Base-by-base conservation (phyloP, 1,140 invertebrate genomes). In the Papilio polyxenes region DNA sequence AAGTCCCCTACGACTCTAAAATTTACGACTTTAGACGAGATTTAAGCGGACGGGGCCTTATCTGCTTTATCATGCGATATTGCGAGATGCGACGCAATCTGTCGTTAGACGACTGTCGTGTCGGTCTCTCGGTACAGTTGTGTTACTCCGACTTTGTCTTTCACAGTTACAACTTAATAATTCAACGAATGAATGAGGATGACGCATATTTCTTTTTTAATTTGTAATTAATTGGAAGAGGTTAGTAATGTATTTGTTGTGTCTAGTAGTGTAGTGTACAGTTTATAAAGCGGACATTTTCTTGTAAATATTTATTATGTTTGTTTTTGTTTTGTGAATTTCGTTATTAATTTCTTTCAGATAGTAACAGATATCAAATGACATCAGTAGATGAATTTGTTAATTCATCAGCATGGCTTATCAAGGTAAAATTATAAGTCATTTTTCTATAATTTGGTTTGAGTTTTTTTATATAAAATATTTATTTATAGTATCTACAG, bases 381-480 rank as follows among this genome's bases (percentile, higher is more conserved):
- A 87, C 89, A 87, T 94, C 92, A n/a, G 75, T 94, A 87, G 92
- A 94, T 89, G 92, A 94, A 89, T 92, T 94, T 86, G 92, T 93
- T 81, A 91, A 90, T 89, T 93, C 92, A 81, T 87, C 92, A 51
- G 86, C 92, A 89, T 94, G 92, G 92, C 91, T 94, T 83, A 87
- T 92, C 83, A 94, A 94, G 93, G 93, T 94, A 94, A 85, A 77
- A 80, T 62, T 44, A 49, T 37, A 37, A 37, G 40, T 77, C 40
- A 69, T 65, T 59, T 44, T 40, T 40, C 62, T 80, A 81, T 78
- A 49, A 44, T 69, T 51, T 76, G 62, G 4, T 44, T 44, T 7
- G 7, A 44, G 40, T 44, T 44, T 6, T 44, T 44, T 44, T 0
- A 44, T 44, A 44, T 44, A 44, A 2, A 44, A 44, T 59, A 49